Evolutionary conservation across 2,888 invertebrate genomes (phyloP).

Genomic region (Serripes groenlandicus): DNA sequence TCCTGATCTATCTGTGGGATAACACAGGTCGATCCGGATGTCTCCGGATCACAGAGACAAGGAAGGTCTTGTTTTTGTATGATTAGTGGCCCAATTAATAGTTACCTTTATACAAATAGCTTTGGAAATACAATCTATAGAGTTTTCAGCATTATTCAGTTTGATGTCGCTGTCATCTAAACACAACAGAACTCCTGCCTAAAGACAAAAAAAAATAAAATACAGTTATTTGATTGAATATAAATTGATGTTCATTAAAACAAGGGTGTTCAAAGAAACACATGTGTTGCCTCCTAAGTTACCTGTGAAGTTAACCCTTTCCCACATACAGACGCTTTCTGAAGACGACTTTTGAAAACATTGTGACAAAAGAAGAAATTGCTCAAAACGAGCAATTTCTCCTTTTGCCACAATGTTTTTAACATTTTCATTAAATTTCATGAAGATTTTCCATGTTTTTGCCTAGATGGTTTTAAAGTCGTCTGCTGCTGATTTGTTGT

Average conservation of each 20-base stretch:
- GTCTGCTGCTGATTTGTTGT: no score
- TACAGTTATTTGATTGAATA: background rate
- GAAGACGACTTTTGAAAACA: background rate
- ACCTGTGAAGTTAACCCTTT: background rate
- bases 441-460: no score
- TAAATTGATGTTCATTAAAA: background rate
- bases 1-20: no score
- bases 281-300: background rate
- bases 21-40: no score
- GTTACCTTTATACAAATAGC: conserved; percentile 80
- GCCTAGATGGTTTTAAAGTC: no score
- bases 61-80: no score
- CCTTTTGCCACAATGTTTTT: no score
- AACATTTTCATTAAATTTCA: no score
- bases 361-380: background rate
- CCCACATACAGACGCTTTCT: background rate
- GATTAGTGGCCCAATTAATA: no score
- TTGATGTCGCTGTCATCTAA: conserved; percentile 76
- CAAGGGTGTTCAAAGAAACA: background rate
- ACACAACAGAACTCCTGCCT: conserved; percentile 80
- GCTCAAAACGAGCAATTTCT: background rate
- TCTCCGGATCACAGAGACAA: no score
- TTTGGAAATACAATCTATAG: conserved; percentile 78
- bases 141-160: conserved; percentile 68
- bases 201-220: background rate